Base-by-base conservation (phyloP, 2,888 invertebrate genomes). In the Gonocerus acuteangulatus region DNA sequence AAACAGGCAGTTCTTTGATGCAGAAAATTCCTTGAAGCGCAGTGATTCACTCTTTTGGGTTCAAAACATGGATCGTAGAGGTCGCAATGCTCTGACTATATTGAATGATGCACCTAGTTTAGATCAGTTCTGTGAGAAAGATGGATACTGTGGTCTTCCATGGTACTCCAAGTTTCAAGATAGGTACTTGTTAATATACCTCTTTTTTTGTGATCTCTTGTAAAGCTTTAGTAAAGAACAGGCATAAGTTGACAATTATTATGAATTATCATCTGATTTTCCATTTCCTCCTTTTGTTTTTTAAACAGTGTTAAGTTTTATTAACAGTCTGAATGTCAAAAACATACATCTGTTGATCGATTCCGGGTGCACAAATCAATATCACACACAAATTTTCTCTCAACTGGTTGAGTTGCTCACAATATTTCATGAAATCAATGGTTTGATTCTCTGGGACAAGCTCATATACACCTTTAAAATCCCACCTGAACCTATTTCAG, bases 81-180 rank as follows among this genome's bases (percentile, higher is more conserved):
- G 54, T 13, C 42, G 54, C n/a, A 44, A 27, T 16, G 27, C 44
- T 2, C 23, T 51, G 21, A 21, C 21, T 0, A 16, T 51, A 13
- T 52, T 60, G 19, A 16, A 22, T 19, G 34, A 52, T 27, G 49
- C 49, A 3, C 42, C 13, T 32, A 21, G 16, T 42, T 16, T 60
- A 18, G 60, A 42, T 44, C 15, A 52, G 9, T 60, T 60, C 36
- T 60, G 60, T 44, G 32, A 44, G 22, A 51, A 23, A 42, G 22
- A 42, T 44, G 39, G 19, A 7, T 44, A 39, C 19, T 60, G 60
- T 52, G 51, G 52, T 18, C 48, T 60, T 21, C 60, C 60, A 0
- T 60, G 60, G 60, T 48, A 21, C 52, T 22, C 21, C 9, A 54
- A 54, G 42, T 36, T 54, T 22, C 27, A 23, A 23, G 54, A 54